Conservation (phyloP, 2,797 vertebrate species). For the Enteromius mattozi region DNA sequence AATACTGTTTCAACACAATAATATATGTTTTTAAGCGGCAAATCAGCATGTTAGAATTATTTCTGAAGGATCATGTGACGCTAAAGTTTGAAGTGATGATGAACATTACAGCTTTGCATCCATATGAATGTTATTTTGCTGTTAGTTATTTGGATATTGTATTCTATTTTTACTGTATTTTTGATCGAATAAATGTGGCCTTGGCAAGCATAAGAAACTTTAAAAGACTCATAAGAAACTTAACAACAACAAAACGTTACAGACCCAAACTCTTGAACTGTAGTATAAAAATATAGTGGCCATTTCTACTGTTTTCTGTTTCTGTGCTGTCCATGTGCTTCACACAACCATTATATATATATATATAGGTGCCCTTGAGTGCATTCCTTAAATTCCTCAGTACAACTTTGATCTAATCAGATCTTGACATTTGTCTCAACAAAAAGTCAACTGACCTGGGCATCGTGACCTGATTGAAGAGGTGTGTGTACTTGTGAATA, state of each 20-base stretch:
- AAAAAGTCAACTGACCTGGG: conserved; percentile 5
- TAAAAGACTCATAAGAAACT: too few species aligned
- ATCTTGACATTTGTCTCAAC: neutral
- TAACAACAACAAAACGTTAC: neutral
- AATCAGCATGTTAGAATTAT: neutral
- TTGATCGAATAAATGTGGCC: neutral
- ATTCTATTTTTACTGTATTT: neutral
- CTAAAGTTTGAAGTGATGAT: neutral
- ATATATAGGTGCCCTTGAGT: neutral
- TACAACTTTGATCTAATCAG: neutral
- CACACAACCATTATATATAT: neutral
- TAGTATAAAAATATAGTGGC: neutral
- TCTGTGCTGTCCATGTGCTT: neutral
- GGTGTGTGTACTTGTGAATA: neutral
- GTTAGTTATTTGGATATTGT: neutral
- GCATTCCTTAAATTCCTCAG: neutral
- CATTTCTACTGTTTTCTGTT: neutral
- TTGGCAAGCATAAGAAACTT: neutral
- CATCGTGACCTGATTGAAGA: conserved; percentile 8
- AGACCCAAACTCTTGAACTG: neutral
- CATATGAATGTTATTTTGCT: neutral
- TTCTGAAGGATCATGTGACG: neutral
- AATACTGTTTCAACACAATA: neutral
- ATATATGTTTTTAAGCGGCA: neutral
- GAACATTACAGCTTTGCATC: neutral